phyloP scores from a whole-genome alignment of 2,797 vertebrate genomes.

The Gobio occitaniae region DNA sequence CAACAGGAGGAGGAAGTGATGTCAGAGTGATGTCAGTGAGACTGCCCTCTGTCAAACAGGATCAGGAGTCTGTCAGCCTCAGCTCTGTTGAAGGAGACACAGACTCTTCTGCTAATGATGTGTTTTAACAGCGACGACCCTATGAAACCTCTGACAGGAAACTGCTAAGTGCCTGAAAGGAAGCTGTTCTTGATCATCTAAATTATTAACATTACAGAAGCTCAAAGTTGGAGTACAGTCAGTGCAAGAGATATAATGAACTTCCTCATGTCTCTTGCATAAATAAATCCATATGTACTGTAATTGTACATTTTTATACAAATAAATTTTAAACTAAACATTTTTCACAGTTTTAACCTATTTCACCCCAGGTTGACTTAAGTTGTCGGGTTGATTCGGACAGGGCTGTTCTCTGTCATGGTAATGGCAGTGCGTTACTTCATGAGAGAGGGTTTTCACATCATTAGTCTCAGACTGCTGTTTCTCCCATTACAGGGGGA shows the following conservation, averaged over 20 bases:
- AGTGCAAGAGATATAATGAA: slow-evolving; percentile 6
- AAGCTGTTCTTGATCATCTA: slow-evolving; percentile 11
- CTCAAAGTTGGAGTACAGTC: slow-evolving; percentile 3
- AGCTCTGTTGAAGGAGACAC: slow-evolving; percentile 64
- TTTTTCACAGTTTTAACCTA: not conserved
- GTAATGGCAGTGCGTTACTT: slow-evolving; percentile 50
- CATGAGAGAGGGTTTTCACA: slow-evolving; percentile 53
- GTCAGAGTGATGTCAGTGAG: slow-evolving; percentile 69
- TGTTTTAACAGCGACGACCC: slow-evolving; percentile 71
- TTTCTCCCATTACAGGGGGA: slow-evolving; percentile 48
- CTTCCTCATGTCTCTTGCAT: not conserved
- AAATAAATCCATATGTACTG: slow-evolving; percentile 6
- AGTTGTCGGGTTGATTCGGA: not conserved
- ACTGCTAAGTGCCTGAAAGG: slow-evolving; percentile 19
- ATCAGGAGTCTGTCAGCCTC: slow-evolving; percentile 63
- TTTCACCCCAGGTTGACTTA: not conserved
- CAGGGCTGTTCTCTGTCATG: slow-evolving; percentile 40
- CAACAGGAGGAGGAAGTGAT: slow-evolving; percentile 45
- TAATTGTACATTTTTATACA: slow-evolving; percentile 27
- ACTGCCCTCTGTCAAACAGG: slow-evolving; percentile 65
- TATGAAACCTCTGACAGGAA: not conserved
- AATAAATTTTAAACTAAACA: slow-evolving; percentile 54
- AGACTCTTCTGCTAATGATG: slow-evolving; percentile 78
- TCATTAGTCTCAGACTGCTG: slow-evolving; percentile 58
- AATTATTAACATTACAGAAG: slow-evolving; percentile 37